Evolutionary conservation across 1,140 invertebrate species (phyloP).

Genomic region (Magallana ariakensis): DNA sequence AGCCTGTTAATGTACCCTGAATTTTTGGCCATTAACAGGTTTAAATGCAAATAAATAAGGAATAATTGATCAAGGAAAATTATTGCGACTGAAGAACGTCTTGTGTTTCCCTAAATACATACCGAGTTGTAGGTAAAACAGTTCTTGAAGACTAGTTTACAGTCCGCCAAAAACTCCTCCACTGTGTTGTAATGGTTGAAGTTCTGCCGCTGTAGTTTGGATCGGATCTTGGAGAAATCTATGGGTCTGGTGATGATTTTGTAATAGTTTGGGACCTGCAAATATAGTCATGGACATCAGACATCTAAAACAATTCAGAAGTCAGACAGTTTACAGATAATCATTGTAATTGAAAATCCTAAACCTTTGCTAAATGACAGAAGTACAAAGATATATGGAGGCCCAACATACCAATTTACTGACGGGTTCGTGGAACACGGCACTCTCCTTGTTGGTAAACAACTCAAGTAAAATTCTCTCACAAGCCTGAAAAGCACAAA

Average conservation of each 20-base stretch:
- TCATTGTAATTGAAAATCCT: too few species aligned
- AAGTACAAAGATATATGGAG: too few species aligned
- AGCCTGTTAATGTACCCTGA: too few species aligned
- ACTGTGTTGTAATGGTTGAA: slow-evolving; percentile 88
- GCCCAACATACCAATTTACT: slow-evolving; percentile 83
- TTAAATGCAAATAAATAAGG: too few species aligned
- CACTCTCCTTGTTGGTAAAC: slow-evolving; percentile 92
- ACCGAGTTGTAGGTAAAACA: slow-evolving; percentile 91
- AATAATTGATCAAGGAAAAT: too few species aligned
- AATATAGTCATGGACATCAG: slow-evolving; percentile 47
- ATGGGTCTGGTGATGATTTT: slow-evolving; percentile 89
- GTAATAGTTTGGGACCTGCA: slow-evolving; percentile 88
- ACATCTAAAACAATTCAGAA: too few species aligned
- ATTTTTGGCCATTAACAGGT: too few species aligned
- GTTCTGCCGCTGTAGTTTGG: slow-evolving; percentile 87
- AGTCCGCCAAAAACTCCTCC: slow-evolving; percentile 89
- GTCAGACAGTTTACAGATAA: too few species aligned
- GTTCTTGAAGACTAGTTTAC: slow-evolving; percentile 92
- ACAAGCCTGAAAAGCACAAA: slow-evolving; percentile 42
- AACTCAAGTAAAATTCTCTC: slow-evolving; percentile 88
- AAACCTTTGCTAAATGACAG: too few species aligned
- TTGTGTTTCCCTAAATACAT: slow-evolving; percentile 78
- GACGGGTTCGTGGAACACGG: slow-evolving; percentile 91
- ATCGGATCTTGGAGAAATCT: slow-evolving; percentile 90
- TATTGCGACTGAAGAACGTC: too few species aligned